A percentile compares a stretch with the other conserved stretches of the same genome.
phyloP scores from a whole-genome alignment of 2,888 invertebrate species.

The Helicoverpa assulta region DNA sequence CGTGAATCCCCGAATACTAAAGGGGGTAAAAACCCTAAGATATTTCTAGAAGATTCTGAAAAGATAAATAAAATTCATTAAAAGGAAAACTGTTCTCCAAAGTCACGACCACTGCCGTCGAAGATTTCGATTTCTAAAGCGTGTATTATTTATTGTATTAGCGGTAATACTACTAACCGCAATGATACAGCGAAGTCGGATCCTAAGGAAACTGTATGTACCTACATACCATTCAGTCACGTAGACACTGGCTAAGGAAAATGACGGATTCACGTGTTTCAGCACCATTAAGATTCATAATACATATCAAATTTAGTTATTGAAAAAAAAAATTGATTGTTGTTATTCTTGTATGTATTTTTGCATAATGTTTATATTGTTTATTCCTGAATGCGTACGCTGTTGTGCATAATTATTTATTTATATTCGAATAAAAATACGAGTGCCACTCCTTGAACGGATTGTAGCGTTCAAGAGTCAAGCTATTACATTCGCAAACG shows the following conservation, averaged over 20 bases:
- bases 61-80: slow-evolving; percentile 11
- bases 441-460: slow-evolving; percentile 54
- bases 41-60: slow-evolving; percentile 9
- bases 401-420: slow-evolving; percentile 9
- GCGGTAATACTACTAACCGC: slow-evolving; percentile 36
- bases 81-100: slow-evolving; percentile 3
- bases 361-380: slow-evolving; percentile 7
- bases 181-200: slow-evolving; percentile 33
- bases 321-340: slow-evolving; percentile 7
- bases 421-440: slow-evolving; percentile 43
- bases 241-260: slow-evolving; percentile 49
- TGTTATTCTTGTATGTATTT: slow-evolving; percentile 12
- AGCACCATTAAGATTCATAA: background rate
- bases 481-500: slow-evolving; percentile 40
- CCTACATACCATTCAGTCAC: slow-evolving; percentile 43
- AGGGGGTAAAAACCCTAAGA: slow-evolving; percentile 16
- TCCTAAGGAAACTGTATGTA: slow-evolving; percentile 40
- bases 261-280: slow-evolving; percentile 26
- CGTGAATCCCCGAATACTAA: slow-evolving; percentile 5
- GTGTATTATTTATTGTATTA: slow-evolving; percentile 20
- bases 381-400: background rate
- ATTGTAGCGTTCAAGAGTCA: slow-evolving; percentile 50
- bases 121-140: slow-evolving; percentile 22
- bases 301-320: background rate
- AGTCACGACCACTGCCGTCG: slow-evolving; percentile 8